phyloP scores from a whole-genome alignment of 2,797 vertebrate genomes.

The Odontamblyopus lacepedii region DNA sequence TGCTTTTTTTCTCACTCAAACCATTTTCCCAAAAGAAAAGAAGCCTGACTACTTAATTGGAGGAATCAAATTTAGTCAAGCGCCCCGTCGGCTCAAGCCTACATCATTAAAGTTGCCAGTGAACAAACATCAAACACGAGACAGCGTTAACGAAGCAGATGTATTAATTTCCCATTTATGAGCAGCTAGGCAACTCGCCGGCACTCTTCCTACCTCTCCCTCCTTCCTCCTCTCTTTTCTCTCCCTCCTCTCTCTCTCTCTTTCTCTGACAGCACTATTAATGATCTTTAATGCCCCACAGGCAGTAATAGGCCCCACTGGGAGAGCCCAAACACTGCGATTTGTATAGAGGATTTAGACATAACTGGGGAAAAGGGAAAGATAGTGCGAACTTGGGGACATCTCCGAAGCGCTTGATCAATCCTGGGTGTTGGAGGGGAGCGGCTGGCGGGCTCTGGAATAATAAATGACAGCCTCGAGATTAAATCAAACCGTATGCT shows the following conservation, averaged over 20 bases:
- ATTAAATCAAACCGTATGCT: constrained; percentile 93
- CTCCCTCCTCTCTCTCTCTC: constrained; percentile 66
- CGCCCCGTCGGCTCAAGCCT: constrained; percentile 83
- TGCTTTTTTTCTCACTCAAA: constrained; percentile 71
- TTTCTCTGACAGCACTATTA: constrained; percentile 95
- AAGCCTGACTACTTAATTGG: constrained; percentile 87
- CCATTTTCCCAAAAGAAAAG: constrained; percentile 82
- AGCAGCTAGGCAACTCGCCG: constrained; percentile 88
- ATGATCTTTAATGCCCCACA: constrained; percentile 99
- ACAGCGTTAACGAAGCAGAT: constrained; percentile 94
- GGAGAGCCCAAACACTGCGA: constrained; percentile 96
- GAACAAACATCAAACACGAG: constrained; percentile 91
- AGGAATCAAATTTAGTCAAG: constrained; percentile 88
- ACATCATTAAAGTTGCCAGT: constrained; percentile 93
- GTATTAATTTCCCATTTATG: constrained; percentile 97
- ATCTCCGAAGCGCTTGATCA: constrained; percentile 88
- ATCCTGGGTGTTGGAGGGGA: constrained; percentile 76
- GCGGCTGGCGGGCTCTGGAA: constrained; percentile 78
- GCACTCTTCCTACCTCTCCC: constrained; percentile 59
- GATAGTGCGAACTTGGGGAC: constrained; percentile 67
- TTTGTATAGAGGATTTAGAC: constrained; percentile 99
- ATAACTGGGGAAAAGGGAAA: constrained; percentile 77
- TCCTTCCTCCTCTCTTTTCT: constrained; percentile 35
- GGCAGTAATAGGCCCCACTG: constrained; percentile 98
- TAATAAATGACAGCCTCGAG: constrained; percentile 89